Conservation (phyloP, 2,797 vertebrate genomes). For the Muscicapa striata region DNA sequence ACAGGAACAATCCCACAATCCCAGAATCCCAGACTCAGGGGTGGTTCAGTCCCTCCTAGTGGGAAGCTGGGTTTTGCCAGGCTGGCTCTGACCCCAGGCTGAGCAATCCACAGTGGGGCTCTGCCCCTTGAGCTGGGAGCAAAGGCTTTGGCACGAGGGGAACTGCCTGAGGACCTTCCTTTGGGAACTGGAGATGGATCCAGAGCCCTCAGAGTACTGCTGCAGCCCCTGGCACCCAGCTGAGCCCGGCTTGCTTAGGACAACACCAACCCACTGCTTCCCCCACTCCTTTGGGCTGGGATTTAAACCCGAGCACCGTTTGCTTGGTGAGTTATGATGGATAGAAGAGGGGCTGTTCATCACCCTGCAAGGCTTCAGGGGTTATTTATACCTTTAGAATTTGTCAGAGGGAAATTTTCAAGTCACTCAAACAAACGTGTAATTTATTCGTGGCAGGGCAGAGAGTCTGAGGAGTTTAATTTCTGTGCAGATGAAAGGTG, state of each 20-base stretch:
- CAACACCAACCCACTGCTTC: fast-evolving
- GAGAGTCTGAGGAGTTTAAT: neutral
- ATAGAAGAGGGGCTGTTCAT: neutral
- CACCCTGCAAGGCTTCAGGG: neutral
- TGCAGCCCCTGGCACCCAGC: neutral
- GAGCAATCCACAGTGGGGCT: fast-evolving
- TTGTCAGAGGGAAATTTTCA: constrained; percentile 4
- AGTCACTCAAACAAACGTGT: neutral
- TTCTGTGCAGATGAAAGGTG: neutral
- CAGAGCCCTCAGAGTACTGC: neutral
- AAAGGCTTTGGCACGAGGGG: neutral
- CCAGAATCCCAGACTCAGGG: neutral
- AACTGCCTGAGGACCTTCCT: neutral
- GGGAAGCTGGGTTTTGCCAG: neutral
- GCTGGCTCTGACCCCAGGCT: neutral
- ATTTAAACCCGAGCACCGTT: neutral
- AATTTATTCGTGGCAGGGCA: neutral
- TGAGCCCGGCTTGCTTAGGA: neutral
- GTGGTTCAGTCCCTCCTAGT: neutral
- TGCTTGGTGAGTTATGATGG: neutral
- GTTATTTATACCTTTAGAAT: neutral
- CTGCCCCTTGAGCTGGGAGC: neutral
- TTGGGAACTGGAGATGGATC: neutral
- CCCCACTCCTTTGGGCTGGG: neutral
- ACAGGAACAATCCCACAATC: fast-evolving